Conservation (phyloP, 2,888 invertebrate species). For the Nephrotoma guestfalica region DNA sequence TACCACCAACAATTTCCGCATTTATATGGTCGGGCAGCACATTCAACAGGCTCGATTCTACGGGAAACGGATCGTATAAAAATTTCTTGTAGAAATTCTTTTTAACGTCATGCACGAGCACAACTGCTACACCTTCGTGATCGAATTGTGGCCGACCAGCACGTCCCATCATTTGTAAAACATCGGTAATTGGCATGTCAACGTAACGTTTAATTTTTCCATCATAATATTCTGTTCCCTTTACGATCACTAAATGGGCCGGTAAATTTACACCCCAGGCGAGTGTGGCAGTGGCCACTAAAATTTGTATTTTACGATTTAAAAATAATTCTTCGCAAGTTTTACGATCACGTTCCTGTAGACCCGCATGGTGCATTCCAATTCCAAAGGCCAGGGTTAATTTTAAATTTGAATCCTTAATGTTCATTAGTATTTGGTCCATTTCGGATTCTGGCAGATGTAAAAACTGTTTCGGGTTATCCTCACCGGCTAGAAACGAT, state of each 20-base stretch:
- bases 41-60: constrained; percentile 84
- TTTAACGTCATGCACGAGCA: constrained; percentile 88
- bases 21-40: constrained; percentile 94
- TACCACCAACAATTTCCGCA: constrained; percentile 92
- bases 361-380: constrained; percentile 95
- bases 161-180: constrained; percentile 98
- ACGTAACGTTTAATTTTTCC: constrained; percentile 93
- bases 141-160: constrained; percentile 97
- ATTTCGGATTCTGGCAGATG: constrained; percentile 76
- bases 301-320: constrained; percentile 88
- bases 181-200: constrained; percentile 99
- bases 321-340: constrained; percentile 89
- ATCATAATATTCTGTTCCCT: constrained; percentile 98
- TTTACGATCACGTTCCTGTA: constrained; percentile 82
- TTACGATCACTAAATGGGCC: constrained; percentile 94
- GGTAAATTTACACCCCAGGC: constrained; percentile 99
- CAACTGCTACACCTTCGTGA: constrained; percentile 76
- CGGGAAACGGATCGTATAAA: constrained; percentile 97
- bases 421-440: constrained; percentile 55
- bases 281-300: constrained; percentile 92
- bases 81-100: constrained; percentile 99
- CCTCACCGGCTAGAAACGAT: constrained; percentile 77
- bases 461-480: constrained; percentile 90
- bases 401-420: constrained; percentile 80
- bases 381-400: constrained; percentile 93